A percentile compares a stretch with the other conserved stretches of the same genome.
Evolutionary conservation across 2,888 invertebrate species (phyloP).

Genomic region (Drosophila sordidula): DNA sequence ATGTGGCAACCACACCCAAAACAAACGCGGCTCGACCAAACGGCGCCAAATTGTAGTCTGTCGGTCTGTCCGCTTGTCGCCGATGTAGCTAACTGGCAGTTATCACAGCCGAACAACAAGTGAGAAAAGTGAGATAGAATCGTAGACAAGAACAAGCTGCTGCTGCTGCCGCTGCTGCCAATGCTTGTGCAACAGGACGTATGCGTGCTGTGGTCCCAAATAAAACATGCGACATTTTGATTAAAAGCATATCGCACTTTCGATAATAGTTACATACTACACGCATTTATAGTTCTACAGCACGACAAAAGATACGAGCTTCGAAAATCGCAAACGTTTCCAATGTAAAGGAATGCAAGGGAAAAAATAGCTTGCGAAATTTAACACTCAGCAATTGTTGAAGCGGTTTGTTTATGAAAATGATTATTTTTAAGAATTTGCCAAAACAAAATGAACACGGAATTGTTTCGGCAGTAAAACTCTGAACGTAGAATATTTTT

Average conservation of each 20-base stretch:
- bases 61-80: constrained; percentile 1
- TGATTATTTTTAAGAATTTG: too few species aligned
- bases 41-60: constrained; percentile 32
- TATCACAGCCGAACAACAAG: constrained; percentile 33
- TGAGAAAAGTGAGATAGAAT: constrained; percentile 26
- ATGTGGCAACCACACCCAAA: constrained; percentile 41
- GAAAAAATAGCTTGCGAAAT: background rate
- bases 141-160: constrained; percentile 9
- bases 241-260: constrained; percentile 40
- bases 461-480: background rate
- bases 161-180: background rate
- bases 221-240: constrained; percentile 45
- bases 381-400: too few species aligned
- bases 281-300: constrained; percentile 29
- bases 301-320: constrained; percentile 14
- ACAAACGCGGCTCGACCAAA: constrained; percentile 18
- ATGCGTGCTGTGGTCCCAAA: constrained; percentile 28
- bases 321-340: constrained; percentile 2
- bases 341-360: too few species aligned
- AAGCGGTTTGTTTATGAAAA: too few species aligned
- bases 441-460: too few species aligned
- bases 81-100: constrained; percentile 8
- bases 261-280: constrained; percentile 36
- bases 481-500: background rate
- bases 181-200: constrained; percentile 52